Evolutionary conservation across 1,140 invertebrate species (phyloP), one percentile per base, ranked within the genome.

Genomic region (Caenorhabditis latens): DNA sequence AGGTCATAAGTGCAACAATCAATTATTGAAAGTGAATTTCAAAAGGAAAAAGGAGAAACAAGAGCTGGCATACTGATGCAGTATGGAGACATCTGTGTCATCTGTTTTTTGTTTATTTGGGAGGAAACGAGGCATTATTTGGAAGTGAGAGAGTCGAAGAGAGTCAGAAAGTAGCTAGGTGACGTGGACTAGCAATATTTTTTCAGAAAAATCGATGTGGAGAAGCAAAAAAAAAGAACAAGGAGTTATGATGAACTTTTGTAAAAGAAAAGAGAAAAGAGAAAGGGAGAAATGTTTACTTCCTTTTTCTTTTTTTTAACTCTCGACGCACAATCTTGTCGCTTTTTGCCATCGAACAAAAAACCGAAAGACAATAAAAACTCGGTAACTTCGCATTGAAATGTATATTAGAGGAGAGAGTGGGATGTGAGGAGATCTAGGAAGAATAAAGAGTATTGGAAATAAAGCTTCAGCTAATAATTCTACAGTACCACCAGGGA

Each of bases 81-180:
- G 46, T 46, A 9, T n/a, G 19, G 43, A 46, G 65, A 71, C 65
- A 71, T 71, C 13, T 71, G 65, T 71, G 65, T 46, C 43, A 3
- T 61, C 14, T 71, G 16, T 46, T 71, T 71, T 71, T 71, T 71
- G 40, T 43, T 71, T 71, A 46, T 46, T 71, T 71, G 13, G 9
- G 19, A 71, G 24, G 24, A 43, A n/a, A 46, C 19, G 16, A 46
- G 11, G 11, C 11, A n/a, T 9, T n/a, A 43, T 32, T 6, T 11
- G 21, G 32, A 63, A 32, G 21, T 7, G 9, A 63, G 61, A 63
- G 61, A 63, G 55, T 19, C 14, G 19, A 6, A 5, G 55, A 58
- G 55, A 63, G 9, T 58, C 19, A 21, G 19, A 58, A 9, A 63
- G 32, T 24, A 14, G 14, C 19, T 19, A 71, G 65, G 43, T n/a